Evolutionary conservation across 92 coral and sea anemone genomes (phyloP).

Genomic region (Siderastrea radians): DNA sequence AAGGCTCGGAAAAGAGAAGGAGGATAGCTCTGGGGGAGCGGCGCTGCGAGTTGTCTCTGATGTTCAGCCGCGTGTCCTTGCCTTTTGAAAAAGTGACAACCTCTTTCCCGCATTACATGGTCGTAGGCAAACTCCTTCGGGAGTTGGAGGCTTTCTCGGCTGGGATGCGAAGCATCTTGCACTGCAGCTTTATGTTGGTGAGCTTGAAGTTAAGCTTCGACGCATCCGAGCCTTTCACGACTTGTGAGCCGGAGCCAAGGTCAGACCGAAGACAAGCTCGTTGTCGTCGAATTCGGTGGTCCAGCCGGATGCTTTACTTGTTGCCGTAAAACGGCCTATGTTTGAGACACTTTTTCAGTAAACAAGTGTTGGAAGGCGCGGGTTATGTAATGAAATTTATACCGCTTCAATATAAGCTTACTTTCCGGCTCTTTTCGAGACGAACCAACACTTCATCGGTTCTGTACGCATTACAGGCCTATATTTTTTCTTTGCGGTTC

Average conservation of each 20-base stretch:
- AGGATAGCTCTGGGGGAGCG: not conserved
- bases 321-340: not conserved
- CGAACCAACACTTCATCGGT: too few relatives aligned
- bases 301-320: not conserved
- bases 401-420: too few relatives aligned
- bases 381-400: too few relatives aligned
- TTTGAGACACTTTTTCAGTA: too few relatives aligned
- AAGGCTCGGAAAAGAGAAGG: not conserved
- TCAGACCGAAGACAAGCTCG: not conserved
- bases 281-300: not conserved
- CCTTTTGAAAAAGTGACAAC: too few relatives aligned
- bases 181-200: not conserved
- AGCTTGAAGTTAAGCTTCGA: not conserved
- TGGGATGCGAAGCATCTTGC: too few relatives aligned
- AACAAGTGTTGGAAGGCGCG: too few relatives aligned
- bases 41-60: not conserved
- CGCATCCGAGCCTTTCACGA: not conserved
- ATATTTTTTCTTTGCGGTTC: too few relatives aligned
- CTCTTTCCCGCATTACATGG: too few relatives aligned
- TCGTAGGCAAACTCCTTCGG: too few relatives aligned
- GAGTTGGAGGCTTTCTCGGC: not conserved
- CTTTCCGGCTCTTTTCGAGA: not conserved
- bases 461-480: too few relatives aligned
- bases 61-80: too few relatives aligned
- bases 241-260: not conserved